These are phyloP conservation scores for Sarcoramphus papa DNA, from an alignment of 2,797 vertebrate species.

Conservation along the genomic window DNA sequence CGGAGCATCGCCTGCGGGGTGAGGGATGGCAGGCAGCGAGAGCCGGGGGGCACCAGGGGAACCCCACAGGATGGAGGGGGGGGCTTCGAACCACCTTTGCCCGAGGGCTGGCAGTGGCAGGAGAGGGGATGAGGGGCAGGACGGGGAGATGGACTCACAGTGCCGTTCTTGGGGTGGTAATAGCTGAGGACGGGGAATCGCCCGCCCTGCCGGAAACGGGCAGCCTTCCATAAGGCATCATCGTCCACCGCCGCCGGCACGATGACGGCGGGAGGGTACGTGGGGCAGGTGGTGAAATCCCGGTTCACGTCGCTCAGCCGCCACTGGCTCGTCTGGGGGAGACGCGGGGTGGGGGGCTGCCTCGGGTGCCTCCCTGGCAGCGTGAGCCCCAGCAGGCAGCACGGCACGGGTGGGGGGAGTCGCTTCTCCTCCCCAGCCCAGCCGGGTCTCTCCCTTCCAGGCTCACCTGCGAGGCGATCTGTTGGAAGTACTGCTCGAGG, in stretches of 20 bases:
- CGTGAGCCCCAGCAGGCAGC: neutral
- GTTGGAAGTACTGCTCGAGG: conserved; percentile 70
- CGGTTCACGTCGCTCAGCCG: conserved; percentile 80
- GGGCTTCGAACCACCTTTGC: accelerated
- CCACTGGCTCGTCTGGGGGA: conserved; percentile 79
- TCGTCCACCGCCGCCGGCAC: conserved; percentile 75
- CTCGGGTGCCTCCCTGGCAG: neutral
- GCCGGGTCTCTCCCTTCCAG: neutral
- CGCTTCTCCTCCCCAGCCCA: neutral
- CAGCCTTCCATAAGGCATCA: conserved; percentile 65
- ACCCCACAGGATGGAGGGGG: too few relatives aligned
- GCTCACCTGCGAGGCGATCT: conserved; percentile 75
- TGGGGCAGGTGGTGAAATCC: conserved; percentile 78
- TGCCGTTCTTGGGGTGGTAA: conserved; percentile 78
- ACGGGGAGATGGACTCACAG: conserved; percentile 49
- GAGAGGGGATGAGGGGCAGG: neutral
- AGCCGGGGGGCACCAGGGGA: accelerated
- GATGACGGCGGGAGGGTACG: conserved; percentile 76
- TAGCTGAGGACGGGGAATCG: conserved; percentile 86
- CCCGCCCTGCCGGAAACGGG: conserved; percentile 82
- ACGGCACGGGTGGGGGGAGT: accelerated
- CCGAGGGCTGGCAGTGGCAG: accelerated
- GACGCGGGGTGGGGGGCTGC: neutral
- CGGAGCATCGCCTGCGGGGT: conserved; percentile 80
- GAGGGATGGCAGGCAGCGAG: neutral